Percentiles rank a stretch among this genome's conserved stretches.
phyloP scores from a whole-genome alignment of 30 jellyfish, hydroid and myxozoan genomes.

The Aurelia sp. region DNA sequence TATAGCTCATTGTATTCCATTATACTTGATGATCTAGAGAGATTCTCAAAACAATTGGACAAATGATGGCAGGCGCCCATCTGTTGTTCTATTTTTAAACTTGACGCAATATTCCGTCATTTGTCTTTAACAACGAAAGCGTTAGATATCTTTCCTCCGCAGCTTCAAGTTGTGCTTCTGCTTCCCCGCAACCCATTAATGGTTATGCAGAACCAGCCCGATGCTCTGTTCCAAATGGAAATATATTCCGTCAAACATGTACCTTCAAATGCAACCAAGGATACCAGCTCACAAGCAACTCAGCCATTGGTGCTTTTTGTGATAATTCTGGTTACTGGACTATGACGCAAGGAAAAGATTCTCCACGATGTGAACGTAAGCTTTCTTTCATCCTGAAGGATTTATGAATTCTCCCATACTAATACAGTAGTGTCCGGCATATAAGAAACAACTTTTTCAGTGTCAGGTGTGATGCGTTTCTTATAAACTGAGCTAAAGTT shows the following conservation, averaged over 20 bases:
- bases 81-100: too few relatives aligned
- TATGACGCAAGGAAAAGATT: constrained; percentile 8
- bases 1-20: too few relatives aligned
- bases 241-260: constrained; percentile 59
- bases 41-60: too few relatives aligned
- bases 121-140: too few relatives aligned
- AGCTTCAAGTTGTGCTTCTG: constrained; percentile 50
- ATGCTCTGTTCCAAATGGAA: constrained; percentile 15
- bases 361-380: constrained; percentile 67
- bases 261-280: constrained; percentile 78
- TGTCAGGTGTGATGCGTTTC: too few relatives aligned
- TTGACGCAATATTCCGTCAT: too few relatives aligned
- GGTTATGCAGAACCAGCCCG: constrained; percentile 49
- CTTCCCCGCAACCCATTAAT: constrained; percentile 13
- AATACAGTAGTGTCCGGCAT: too few relatives aligned
- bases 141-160: too few relatives aligned
- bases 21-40: too few relatives aligned
- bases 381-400: not conserved
- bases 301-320: constrained; percentile 73
- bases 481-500: too few relatives aligned
- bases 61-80: too few relatives aligned
- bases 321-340: constrained; percentile 61
- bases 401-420: not conserved
- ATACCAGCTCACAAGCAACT: constrained; percentile 34
- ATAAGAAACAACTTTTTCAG: too few relatives aligned